Conservation (phyloP, 2,113 vertebrate genomes). For the Melanerpes formicivorus region DNA sequence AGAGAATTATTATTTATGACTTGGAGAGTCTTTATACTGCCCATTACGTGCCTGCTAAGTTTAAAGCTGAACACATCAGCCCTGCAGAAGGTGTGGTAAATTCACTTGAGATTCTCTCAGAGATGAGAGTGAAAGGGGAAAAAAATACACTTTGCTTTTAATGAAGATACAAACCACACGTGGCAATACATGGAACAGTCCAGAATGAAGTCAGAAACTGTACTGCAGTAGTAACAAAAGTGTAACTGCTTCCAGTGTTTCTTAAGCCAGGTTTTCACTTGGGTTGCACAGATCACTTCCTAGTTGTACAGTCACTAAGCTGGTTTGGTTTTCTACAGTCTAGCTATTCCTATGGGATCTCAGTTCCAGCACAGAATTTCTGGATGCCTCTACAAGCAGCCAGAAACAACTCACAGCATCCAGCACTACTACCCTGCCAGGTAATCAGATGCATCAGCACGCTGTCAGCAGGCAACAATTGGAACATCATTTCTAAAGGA, state of each 20-base stretch:
- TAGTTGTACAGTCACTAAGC: neutral
- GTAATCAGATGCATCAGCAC: neutral
- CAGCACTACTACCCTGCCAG: neutral
- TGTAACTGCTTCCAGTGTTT: neutral
- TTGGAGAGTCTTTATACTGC: neutral
- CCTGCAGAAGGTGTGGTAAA: neutral
- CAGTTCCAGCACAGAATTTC: neutral
- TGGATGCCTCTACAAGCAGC: neutral
- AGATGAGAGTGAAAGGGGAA: neutral
- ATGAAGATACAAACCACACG: neutral
- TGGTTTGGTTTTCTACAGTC: neutral
- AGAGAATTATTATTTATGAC: constrained; percentile 9
- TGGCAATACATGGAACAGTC: neutral
- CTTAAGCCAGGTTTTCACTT: neutral
- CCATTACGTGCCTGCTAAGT: neutral
- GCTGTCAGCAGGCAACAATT: neutral
- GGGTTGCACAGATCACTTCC: neutral
- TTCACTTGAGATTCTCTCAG: neutral
- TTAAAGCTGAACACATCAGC: constrained; percentile 1
- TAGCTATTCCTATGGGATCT: neutral
- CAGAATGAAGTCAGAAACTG: neutral
- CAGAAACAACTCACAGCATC: neutral
- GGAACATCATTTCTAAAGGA: neutral
- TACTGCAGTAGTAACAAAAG: neutral
- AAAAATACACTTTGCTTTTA: neutral